These are phyloP conservation scores for Gadus chalcogrammus DNA, from an alignment of 2,113 vertebrate species.

Conservation along the genomic window DNA sequence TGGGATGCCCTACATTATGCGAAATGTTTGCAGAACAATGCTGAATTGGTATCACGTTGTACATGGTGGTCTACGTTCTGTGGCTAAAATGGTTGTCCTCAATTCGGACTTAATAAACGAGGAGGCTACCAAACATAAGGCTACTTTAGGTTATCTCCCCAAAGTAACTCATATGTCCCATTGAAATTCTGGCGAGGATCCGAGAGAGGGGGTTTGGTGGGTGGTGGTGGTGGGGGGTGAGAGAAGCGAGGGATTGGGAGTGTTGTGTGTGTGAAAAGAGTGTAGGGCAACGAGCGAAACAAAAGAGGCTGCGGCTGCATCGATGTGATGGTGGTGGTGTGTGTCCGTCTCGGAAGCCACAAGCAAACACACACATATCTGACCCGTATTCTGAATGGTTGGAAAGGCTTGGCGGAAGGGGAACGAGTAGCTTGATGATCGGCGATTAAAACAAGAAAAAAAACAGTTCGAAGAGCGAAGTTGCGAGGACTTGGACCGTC, in stretches of 20 bases:
- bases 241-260: constrained; percentile 53
- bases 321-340: constrained; percentile 58
- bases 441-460: too few species aligned
- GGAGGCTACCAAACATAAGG: too few species aligned
- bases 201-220: constrained; percentile 45
- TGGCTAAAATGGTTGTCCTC: too few species aligned
- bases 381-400: constrained; percentile 15
- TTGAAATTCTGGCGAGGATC: constrained; percentile 48
- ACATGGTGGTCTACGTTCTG: too few species aligned
- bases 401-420: constrained; percentile 17
- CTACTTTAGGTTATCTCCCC: not conserved
- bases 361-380: constrained; percentile 51
- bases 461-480: constrained; percentile 44
- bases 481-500: constrained; percentile 45
- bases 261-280: constrained; percentile 66
- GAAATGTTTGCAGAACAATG: too few species aligned
- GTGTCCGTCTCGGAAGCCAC: constrained; percentile 67
- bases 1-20: constrained; percentile 2
- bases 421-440: not conserved
- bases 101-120: too few species aligned
- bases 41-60: too few species aligned
- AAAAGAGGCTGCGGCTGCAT: constrained; percentile 75
- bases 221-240: constrained; percentile 52
- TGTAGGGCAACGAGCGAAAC: constrained; percentile 65
- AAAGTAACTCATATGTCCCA: constrained; percentile 61